Evolutionary conservation across 2,113 vertebrate genomes (phyloP).

Genomic region (Carassius auratus): DNA sequence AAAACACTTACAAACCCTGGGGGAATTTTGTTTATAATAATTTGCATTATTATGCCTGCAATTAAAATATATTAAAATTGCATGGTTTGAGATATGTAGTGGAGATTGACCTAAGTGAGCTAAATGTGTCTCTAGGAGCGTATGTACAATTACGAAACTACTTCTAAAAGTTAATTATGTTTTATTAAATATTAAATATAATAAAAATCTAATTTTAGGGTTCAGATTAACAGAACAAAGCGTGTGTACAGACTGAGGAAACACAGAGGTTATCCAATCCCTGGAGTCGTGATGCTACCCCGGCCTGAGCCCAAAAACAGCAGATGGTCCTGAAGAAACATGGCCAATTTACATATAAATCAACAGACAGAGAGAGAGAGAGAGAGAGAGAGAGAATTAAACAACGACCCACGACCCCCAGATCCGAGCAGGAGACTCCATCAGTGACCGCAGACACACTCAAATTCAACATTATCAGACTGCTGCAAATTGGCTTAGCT

Average conservation of each 20-base stretch:
- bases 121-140: not conserved
- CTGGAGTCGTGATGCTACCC: slow-evolving; percentile 28
- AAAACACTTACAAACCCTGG: too few species aligned
- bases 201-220: not conserved
- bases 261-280: slow-evolving; percentile 3
- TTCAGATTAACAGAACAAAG: not conserved
- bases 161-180: not conserved
- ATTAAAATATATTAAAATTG: too few species aligned
- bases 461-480: not conserved
- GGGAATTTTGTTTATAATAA: not conserved
- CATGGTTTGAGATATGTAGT: not conserved
- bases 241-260: not conserved
- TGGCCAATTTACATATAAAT: slow-evolving; percentile 57
- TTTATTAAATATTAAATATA: not conserved
- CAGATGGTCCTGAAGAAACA: slow-evolving; percentile 59
- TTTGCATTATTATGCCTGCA: not conserved
- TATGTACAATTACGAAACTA: not conserved
- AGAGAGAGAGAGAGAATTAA: not conserved
- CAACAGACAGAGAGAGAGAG: not conserved
- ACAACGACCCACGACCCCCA: not conserved
- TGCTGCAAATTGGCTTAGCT: slow-evolving; percentile 7
- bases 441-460: not conserved
- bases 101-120: not conserved
- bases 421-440: not conserved
- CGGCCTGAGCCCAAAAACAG: slow-evolving; percentile 33